Percentiles rank a stretch among this genome's conserved stretches.
Evolutionary conservation across 2,113 vertebrate genomes (phyloP).

Genomic region (Scopus umbretta): DNA sequence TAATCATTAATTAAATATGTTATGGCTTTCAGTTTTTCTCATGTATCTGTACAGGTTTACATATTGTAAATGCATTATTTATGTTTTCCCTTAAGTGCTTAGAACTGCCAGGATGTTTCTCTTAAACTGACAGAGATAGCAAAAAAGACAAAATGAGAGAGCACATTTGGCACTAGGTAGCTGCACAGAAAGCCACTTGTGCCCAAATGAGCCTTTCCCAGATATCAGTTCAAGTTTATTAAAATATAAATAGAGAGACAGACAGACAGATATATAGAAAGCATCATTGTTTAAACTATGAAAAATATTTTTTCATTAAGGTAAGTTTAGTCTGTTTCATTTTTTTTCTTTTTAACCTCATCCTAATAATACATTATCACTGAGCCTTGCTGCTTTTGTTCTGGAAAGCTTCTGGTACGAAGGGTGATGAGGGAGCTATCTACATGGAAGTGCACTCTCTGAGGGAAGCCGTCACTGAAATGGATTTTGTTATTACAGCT

Average conservation of each 20-base stretch:
- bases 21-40: conserved; percentile 48
- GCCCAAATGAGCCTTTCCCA: not conserved
- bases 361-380: not conserved
- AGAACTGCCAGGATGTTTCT: conserved; percentile 36
- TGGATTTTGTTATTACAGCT: not conserved
- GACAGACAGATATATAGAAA: not conserved
- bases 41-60: conserved; percentile 52
- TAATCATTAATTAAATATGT: conserved; percentile 60
- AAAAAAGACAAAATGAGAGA: conserved; percentile 23
- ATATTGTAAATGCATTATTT: conserved; percentile 53
- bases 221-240: too few relatives aligned
- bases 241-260: not conserved
- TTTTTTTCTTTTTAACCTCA: not conserved
- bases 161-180: conserved; percentile 1
- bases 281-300: not conserved
- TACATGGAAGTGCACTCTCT: not conserved
- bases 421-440: not conserved
- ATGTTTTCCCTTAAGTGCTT: conserved; percentile 46
- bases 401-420: not conserved
- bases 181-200: not conserved
- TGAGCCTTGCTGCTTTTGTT: not conserved
- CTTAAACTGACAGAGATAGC: conserved; percentile 25
- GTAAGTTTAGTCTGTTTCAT: not conserved
- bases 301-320: not conserved
- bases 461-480: not conserved